Evolutionary conservation across 2,113 vertebrate genomes (phyloP).

Genomic region (Beaufortia kweichowensis): DNA sequence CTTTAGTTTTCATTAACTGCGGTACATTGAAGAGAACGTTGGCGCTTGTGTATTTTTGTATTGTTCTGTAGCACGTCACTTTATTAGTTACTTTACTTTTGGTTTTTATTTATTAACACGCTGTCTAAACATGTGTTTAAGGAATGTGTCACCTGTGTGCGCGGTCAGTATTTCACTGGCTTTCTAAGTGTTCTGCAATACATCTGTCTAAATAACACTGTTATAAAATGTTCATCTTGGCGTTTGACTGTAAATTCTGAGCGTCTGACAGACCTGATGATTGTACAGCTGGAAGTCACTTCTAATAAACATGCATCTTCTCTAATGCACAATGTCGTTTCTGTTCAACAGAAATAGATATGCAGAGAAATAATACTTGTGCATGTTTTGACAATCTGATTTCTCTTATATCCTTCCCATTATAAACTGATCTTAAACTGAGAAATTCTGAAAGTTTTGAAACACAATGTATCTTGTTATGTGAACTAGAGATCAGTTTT

Average conservation of each 20-base stretch:
- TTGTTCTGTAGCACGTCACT: constrained; percentile 53
- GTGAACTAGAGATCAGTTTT: too few species aligned
- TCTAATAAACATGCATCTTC: constrained; percentile 65
- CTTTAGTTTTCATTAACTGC: background rate
- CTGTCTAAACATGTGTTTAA: constrained; percentile 2
- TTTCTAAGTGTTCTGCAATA: constrained; percentile 34
- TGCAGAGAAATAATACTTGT: too few species aligned
- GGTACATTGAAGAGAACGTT: too few species aligned
- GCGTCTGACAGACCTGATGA: constrained; percentile 10
- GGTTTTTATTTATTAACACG: constrained; percentile 60
- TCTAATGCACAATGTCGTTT: constrained; percentile 35
- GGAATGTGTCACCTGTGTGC: constrained; percentile 21
- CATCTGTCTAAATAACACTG: constrained; percentile 42
- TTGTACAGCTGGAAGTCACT: constrained; percentile 38
- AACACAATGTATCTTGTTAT: too few species aligned
- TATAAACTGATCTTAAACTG: too few species aligned
- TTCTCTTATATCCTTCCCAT: too few species aligned
- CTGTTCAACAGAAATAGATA: constrained; percentile 30
- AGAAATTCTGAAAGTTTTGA: too few species aligned
- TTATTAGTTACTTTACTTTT: constrained; percentile 39
- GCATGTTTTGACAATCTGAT: too few species aligned
- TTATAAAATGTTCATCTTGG: constrained; percentile 12
- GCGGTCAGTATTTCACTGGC: background rate
- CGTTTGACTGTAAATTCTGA: constrained; percentile 1
- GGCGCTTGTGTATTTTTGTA: background rate